Conservation (phyloP, 2,888 invertebrate genomes). For the Tinea trinotella region DNA sequence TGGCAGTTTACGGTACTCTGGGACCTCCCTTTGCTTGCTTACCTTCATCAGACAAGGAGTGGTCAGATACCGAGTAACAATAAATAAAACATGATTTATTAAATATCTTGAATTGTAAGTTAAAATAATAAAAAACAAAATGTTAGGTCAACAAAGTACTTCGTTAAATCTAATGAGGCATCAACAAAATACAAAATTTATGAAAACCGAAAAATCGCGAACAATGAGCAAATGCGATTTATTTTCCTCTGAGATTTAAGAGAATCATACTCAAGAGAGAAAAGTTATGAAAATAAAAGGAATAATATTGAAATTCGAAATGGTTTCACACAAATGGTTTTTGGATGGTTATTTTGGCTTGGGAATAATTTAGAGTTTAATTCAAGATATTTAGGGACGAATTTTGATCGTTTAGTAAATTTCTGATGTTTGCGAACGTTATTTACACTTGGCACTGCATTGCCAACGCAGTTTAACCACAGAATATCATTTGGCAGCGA, state of each 20-base stretch:
- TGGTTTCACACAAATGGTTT: background rate
- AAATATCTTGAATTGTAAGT: too few species aligned
- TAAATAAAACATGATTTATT: too few species aligned
- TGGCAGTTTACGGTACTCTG: too few species aligned
- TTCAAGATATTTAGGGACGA: background rate
- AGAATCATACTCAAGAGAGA: background rate
- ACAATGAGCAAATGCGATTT: background rate
- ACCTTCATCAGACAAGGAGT: too few species aligned
- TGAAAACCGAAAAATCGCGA: background rate
- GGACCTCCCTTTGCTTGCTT: too few species aligned
- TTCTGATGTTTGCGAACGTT: background rate
- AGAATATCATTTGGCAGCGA: slow-evolving; percentile 30
- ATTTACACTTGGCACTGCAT: slow-evolving; percentile 10
- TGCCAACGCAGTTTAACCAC: slow-evolving; percentile 6
- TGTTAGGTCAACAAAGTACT: background rate
- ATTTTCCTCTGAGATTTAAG: background rate
- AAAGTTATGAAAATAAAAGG: background rate
- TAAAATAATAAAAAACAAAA: too few species aligned
- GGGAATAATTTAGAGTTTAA: background rate
- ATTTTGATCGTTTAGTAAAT: background rate
- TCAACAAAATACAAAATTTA: background rate
- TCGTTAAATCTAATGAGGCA: background rate
- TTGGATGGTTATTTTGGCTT: background rate
- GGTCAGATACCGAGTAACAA: too few species aligned
- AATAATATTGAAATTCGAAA: slow-evolving; percentile 9